These are phyloP conservation scores for Arctopsyche grandis DNA, from an alignment of 1,140 invertebrate genomes.

Conservation along the genomic window DNA sequence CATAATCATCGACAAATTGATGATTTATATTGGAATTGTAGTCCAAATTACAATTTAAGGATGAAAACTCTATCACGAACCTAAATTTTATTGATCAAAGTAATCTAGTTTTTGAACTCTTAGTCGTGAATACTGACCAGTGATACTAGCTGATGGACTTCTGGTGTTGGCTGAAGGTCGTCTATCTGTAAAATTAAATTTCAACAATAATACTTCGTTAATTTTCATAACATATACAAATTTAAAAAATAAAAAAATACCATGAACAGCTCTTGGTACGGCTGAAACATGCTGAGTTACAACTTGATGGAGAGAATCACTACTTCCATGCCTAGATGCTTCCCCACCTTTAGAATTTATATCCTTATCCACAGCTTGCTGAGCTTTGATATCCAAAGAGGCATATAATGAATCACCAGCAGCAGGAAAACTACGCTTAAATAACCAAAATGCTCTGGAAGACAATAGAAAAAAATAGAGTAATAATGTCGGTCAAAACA, in stretches of 20 bases:
- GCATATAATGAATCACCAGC: conserved; percentile 87
- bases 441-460: conserved; percentile 88
- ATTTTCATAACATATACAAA: too few species aligned
- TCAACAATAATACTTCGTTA: background rate
- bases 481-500: background rate
- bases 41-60: too few species aligned
- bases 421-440: conserved; percentile 90
- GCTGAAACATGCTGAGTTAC: conserved; percentile 49
- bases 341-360: conserved; percentile 54
- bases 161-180: conserved; percentile 61
- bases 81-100: too few species aligned
- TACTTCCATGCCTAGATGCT: conserved; percentile 56
- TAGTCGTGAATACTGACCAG: conserved; percentile 55
- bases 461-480: conserved; percentile 10
- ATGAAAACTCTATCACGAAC: too few species aligned
- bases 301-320: conserved; percentile 61
- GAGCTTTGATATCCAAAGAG: conserved; percentile 84
- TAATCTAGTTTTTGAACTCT: too few species aligned
- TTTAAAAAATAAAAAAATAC: conserved; percentile 36
- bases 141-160: conserved; percentile 64
- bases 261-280: conserved; percentile 56
- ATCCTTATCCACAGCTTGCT: conserved; percentile 82
- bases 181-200: conserved; percentile 56
- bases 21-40: too few species aligned
- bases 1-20: too few species aligned